Percentiles rank a stretch among this genome's conserved stretches.
Conservation (phyloP, 2,888 invertebrate species). For the Rhogogaster chlorosoma region DNA sequence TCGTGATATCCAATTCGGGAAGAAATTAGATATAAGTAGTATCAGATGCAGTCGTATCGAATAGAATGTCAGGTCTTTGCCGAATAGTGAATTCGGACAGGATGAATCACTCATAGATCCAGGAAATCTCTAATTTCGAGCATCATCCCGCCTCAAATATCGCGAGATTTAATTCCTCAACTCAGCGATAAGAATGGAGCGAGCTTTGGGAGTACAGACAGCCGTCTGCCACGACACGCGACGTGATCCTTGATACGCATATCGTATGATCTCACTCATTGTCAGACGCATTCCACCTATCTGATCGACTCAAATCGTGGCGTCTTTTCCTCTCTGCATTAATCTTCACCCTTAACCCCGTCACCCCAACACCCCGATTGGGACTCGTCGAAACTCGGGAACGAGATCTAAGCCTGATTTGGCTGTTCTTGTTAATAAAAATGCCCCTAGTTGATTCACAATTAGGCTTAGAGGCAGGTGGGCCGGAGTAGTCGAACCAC, state of each 20-base stretch:
- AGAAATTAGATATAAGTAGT: neutral
- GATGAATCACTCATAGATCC: slow-evolving; percentile 7
- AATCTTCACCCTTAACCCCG: slow-evolving; percentile 43
- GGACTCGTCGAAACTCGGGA: slow-evolving; percentile 38
- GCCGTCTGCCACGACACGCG: slow-evolving; percentile 41
- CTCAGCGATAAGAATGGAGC: slow-evolving; percentile 1
- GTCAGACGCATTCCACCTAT: slow-evolving; percentile 38
- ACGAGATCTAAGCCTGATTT: slow-evolving; percentile 19
- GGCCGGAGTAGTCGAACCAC: neutral
- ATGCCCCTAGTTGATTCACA: slow-evolving; percentile 39
- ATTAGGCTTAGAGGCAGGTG: slow-evolving; percentile 51
- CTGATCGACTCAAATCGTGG: slow-evolving; percentile 45
- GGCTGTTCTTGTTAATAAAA: slow-evolving; percentile 50
- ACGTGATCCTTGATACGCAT: slow-evolving; percentile 49
- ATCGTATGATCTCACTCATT: slow-evolving; percentile 45
- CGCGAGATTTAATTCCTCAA: neutral
- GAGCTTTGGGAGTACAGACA: slow-evolving; percentile 2
- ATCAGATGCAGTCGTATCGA: neutral
- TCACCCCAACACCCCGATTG: slow-evolving; percentile 14
- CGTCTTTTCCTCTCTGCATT: slow-evolving; percentile 42
- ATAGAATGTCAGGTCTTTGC: neutral
- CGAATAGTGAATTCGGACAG: neutral
- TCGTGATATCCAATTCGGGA: neutral
- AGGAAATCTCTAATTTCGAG: neutral
- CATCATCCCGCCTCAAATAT: neutral